Evolutionary conservation across 1,140 invertebrate genomes (phyloP).

Genomic region (Goniozus legneri): DNA sequence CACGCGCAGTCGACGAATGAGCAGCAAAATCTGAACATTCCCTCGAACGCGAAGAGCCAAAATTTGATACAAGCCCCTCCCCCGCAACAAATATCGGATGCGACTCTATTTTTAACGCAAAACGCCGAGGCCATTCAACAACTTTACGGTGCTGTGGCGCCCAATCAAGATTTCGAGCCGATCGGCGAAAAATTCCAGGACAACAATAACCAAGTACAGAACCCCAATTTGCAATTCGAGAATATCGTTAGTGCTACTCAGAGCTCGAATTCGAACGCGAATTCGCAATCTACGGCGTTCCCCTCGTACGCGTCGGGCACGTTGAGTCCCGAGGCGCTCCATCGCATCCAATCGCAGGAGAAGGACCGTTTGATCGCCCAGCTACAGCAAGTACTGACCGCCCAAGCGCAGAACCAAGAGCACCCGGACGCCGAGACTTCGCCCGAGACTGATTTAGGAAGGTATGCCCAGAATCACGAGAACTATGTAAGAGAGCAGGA

Average conservation of each 20-base stretch:
- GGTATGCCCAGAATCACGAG: constrained; percentile 32
- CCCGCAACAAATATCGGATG: constrained; percentile 44
- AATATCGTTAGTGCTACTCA: constrained; percentile 15
- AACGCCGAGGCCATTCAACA: constrained; percentile 48
- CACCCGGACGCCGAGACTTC: constrained; percentile 17
- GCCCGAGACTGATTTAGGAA: constrained; percentile 15
- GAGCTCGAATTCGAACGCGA: constrained; percentile 11
- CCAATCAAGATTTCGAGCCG: constrained; percentile 40
- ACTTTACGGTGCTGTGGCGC: constrained; percentile 38
- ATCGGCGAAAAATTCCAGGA: constrained; percentile 22
- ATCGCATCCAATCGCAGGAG: constrained; percentile 40
- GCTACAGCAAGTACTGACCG: constrained; percentile 34
- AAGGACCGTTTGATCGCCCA: constrained; percentile 43
- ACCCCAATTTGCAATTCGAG: constrained; percentile 16
- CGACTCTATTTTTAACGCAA: constrained; percentile 39
- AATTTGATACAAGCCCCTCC: constrained; percentile 20
- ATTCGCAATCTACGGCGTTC: constrained; percentile 20
- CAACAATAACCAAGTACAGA: constrained; percentile 24
- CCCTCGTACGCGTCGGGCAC: constrained; percentile 42
- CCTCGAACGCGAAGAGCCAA: constrained; percentile 17
- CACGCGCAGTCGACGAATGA: neutral
- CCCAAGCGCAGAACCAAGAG: constrained; percentile 19
- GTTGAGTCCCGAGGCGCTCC: constrained; percentile 31
- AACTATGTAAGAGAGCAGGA: constrained; percentile 26
- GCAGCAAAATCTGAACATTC: neutral